Evolutionary conservation across 2,888 invertebrate genomes (phyloP).

Genomic region (Andrena fulva): DNA sequence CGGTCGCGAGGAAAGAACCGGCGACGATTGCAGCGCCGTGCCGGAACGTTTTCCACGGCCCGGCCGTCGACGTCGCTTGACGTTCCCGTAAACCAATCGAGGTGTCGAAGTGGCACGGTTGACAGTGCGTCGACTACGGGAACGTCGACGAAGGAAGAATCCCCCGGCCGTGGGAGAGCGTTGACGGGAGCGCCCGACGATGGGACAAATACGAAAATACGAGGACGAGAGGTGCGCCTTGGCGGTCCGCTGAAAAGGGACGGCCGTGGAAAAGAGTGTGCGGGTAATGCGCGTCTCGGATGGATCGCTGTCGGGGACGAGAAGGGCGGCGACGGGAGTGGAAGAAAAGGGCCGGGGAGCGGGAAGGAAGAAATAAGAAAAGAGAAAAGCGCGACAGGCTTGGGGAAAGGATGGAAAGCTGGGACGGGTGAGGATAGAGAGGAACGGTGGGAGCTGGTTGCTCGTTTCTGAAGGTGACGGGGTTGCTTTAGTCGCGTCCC

Average conservation of each 20-base stretch:
- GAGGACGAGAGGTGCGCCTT: conserved; percentile 7
- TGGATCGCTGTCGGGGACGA: conserved; percentile 36
- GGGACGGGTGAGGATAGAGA: conserved; percentile 49
- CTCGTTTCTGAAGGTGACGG: conserved; percentile 70
- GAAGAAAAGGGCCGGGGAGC: neutral
- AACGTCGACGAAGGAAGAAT: conserved; percentile 44
- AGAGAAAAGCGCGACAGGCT: conserved; percentile 17
- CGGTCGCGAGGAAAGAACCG: conserved; percentile 18
- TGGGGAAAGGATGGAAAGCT: conserved; percentile 30
- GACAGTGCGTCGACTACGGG: conserved; percentile 48
- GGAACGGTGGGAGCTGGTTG: conserved; percentile 61
- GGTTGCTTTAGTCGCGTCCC: conserved; percentile 73
- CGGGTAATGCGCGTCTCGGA: conserved; percentile 29
- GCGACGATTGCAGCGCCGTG: conserved; percentile 30
- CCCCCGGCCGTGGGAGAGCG: conserved; percentile 43
- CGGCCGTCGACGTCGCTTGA: conserved; percentile 26
- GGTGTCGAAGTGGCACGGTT: conserved; percentile 60
- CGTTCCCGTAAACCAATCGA: conserved; percentile 62
- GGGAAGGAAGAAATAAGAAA: conserved; percentile 5
- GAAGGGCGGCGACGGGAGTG: neutral
- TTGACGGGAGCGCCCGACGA: conserved; percentile 53
- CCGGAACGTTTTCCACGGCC: conserved; percentile 3
- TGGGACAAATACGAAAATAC: conserved; percentile 54
- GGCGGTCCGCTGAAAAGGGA: conserved; percentile 28
- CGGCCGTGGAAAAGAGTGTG: conserved; percentile 35